Evolutionary conservation across 2,888 invertebrate genomes (phyloP).

Genomic region (Napeogenes sylphis): DNA sequence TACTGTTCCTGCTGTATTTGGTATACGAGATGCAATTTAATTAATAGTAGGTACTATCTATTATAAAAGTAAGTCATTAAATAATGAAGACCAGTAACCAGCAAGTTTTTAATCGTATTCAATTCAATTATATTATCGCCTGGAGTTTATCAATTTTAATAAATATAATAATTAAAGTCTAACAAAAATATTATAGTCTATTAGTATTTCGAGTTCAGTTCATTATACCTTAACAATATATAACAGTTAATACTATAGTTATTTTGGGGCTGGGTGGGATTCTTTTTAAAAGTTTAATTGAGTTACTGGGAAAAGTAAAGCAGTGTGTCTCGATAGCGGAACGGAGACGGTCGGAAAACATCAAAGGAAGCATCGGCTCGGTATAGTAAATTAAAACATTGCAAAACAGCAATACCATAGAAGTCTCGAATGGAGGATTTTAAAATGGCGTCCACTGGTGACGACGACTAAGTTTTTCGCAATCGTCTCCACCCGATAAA

Average conservation of each 20-base stretch:
- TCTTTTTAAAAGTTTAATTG: conserved; percentile 15
- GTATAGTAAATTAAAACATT: conserved; percentile 72
- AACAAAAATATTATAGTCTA: conserved; percentile 19
- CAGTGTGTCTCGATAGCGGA: conserved; percentile 28
- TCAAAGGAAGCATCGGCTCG: conserved; percentile 49
- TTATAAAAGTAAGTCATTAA: conserved; percentile 32
- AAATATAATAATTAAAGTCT: conserved; percentile 31
- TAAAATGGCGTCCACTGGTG: conserved; percentile 72
- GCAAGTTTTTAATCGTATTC: conserved; percentile 31
- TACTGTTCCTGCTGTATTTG: conserved; percentile 55
- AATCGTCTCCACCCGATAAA: conserved; percentile 77
- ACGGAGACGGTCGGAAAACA: conserved; percentile 65
- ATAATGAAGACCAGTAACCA: too few relatives aligned
- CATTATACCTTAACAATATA: conserved; percentile 13
- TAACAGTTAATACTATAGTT: conserved; percentile 13
- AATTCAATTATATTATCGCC: conserved; percentile 20
- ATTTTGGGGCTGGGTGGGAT: conserved; percentile 9
- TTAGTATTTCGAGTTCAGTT: conserved; percentile 12
- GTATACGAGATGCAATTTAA: conserved; percentile 54
- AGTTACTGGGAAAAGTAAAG: conserved; percentile 20
- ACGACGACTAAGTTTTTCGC: conserved; percentile 74
- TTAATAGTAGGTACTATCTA: conserved; percentile 50
- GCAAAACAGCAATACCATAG: conserved; percentile 64
- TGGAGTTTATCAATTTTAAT: neutral
- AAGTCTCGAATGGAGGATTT: conserved; percentile 65